phyloP scores from a whole-genome alignment of 2,113 vertebrate species.

The Sander vitreus region DNA sequence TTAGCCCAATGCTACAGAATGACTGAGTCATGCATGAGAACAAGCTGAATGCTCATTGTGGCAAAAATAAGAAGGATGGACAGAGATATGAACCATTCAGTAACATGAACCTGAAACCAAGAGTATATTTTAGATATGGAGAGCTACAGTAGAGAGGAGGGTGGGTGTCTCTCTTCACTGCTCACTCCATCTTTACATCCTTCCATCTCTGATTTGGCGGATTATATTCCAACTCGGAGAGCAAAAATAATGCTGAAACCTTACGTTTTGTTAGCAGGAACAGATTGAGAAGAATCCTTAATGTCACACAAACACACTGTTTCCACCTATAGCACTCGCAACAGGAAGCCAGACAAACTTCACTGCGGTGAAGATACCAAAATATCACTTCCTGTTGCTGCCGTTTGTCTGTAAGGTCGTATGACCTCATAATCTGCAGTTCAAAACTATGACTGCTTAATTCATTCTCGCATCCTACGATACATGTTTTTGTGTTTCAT shows the following conservation, averaged over 20 bases:
- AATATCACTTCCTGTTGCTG: constrained; percentile 65
- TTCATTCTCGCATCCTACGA: neutral
- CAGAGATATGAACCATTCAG: constrained; percentile 19
- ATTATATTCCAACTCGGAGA: neutral
- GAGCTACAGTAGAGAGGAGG: neutral
- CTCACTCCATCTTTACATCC: neutral
- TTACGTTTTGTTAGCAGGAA: constrained; percentile 15
- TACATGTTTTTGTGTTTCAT: neutral
- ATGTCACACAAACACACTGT: constrained; percentile 14
- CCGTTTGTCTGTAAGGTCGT: neutral
- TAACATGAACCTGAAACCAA: neutral
- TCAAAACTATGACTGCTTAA: neutral
- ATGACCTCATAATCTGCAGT: rapidly evolving
- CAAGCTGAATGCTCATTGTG: neutral
- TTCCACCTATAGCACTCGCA: constrained; percentile 10
- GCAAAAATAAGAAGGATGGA: constrained; percentile 17
- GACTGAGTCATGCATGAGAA: constrained; percentile 1
- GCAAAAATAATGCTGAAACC: neutral
- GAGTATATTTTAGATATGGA: constrained; percentile 5
- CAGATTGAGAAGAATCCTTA: constrained; percentile 19
- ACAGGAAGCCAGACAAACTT: constrained; percentile 58
- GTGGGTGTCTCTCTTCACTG: neutral
- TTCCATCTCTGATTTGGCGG: neutral
- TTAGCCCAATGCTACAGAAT: neutral
- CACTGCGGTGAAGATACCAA: constrained; percentile 27